Conservation (phyloP, 2,113 vertebrate genomes). For the Desmodus rotundus region DNA sequence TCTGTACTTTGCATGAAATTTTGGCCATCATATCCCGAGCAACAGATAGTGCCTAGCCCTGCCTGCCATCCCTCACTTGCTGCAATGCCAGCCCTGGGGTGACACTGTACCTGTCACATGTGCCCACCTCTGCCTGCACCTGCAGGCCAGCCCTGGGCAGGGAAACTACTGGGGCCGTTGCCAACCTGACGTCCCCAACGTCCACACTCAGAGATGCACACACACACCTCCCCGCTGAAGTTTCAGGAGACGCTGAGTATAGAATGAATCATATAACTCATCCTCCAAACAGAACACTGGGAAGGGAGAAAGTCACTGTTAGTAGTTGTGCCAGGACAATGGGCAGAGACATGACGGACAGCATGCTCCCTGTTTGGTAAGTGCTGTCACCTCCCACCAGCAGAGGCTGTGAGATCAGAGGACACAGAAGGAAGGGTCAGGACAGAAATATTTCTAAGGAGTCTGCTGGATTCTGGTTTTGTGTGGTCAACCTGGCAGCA, state of each 20-base stretch:
- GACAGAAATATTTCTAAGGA: not conserved
- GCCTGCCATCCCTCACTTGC: no score
- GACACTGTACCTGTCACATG: accelerated
- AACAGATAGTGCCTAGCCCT: not conserved
- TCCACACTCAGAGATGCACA: not conserved
- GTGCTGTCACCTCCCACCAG: not conserved
- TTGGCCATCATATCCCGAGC: not conserved
- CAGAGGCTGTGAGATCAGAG: not conserved
- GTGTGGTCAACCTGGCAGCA: not conserved
- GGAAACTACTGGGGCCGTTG: not conserved
- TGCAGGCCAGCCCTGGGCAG: accelerated
- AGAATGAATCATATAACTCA: not conserved
- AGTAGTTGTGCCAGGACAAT: not conserved
- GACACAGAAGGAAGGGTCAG: not conserved
- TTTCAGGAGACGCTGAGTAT: not conserved
- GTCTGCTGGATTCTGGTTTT: not conserved
- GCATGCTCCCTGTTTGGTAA: not conserved
- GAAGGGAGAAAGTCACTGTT: not conserved
- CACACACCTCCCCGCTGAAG: accelerated
- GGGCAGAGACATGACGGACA: accelerated
- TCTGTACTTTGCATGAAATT: not conserved
- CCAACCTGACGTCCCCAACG: accelerated
- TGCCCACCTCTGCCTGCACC: not conserved
- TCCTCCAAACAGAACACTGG: not conserved
- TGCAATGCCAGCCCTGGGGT: not conserved